Base-by-base conservation (phyloP, 1,140 invertebrate genomes). In the Diabrotica virgifera region DNA sequence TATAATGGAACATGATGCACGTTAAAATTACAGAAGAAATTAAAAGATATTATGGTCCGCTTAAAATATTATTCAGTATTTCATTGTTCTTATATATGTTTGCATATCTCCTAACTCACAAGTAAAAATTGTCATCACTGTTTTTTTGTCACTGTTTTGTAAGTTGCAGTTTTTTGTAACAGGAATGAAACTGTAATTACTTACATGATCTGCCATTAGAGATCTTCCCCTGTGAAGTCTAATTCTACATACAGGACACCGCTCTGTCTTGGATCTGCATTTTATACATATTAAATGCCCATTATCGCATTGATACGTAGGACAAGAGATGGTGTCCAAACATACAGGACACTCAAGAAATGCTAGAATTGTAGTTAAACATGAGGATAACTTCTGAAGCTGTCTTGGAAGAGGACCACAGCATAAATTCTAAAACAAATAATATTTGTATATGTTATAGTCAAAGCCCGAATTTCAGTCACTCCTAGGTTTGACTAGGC, bases 341-440 rank as follows among this genome's bases (percentile, higher is more conserved):
- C 85, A 86, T 50, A 81, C 82, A 6, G 87, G 87, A 70, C 88
- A 89, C 73, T 89, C 87, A 40, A 89, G 77, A 52, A 83, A 80
- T 52, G 76, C 72, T 36, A 86, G 73, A 40, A 85, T 80, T 52
- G 79, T 77, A 55, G 82, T 79, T 52, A 84, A 78, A 59, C 81
- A 80, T 5, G 79, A 72, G 10, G 80, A 80, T 11, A 85, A 77
- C 0, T 82, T 76, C 63, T 81, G 80, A 36, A 85, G 70, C 56
- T 80, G 84, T 38, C 78, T 76, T 13, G 84, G 83, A 71, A 84
- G 81, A 38, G 84, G 82, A 3, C 80, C 83, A 66, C 79, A 83
- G 70, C 75, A 86, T 72, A 77, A 80, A 68, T 70, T 77, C 83
- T 73, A 79, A 63, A 73, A 73, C 24, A 24, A 24, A 24, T 24